Percentiles rank a stretch among this genome's conserved stretches.
Conservation (phyloP, 2,888 invertebrate genomes). For the Caradrina kadenii region DNA sequence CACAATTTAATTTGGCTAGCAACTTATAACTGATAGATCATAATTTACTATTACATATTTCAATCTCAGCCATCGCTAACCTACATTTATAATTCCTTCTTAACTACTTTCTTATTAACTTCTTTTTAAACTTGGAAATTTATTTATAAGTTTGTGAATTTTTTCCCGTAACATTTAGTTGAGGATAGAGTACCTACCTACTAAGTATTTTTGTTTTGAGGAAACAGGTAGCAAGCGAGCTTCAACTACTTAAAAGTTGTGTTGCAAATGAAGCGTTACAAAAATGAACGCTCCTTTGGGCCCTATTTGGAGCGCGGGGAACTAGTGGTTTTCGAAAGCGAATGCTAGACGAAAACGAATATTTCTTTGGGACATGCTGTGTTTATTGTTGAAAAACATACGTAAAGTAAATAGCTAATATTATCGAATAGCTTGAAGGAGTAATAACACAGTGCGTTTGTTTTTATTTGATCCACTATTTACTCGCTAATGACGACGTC, state of each 20-base stretch:
- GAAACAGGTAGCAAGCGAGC: conserved; percentile 75
- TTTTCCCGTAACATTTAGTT: conserved; percentile 72
- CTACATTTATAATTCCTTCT: not conserved
- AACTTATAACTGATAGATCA: not conserved
- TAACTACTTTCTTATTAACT: conserved; percentile 37
- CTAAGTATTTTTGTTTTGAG: conserved; percentile 79
- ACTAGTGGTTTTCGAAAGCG: conserved; percentile 64
- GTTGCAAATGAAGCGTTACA: conserved; percentile 86
- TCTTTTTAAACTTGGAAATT: conserved; percentile 44
- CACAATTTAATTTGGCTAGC: no score
- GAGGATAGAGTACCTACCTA: conserved; percentile 67
- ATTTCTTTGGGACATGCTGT: not conserved
- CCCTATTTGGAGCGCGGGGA: conserved; percentile 64
- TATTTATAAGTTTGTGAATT: conserved; percentile 54
- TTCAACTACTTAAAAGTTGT: conserved; percentile 84
- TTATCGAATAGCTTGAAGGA: not conserved
- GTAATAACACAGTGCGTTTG: not conserved
- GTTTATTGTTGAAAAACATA: not conserved
- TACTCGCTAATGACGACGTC: not conserved
- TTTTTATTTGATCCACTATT: not conserved
- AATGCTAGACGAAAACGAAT: conserved; percentile 22
- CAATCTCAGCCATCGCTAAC: not conserved
- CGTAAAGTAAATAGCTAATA: no score
- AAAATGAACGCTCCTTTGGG: conserved; percentile 78
- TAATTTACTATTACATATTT: not conserved